Evolutionary conservation across 2,888 invertebrate genomes (phyloP), one percentile per base, ranked within the genome.

Genomic region (Agrilus mali): DNA sequence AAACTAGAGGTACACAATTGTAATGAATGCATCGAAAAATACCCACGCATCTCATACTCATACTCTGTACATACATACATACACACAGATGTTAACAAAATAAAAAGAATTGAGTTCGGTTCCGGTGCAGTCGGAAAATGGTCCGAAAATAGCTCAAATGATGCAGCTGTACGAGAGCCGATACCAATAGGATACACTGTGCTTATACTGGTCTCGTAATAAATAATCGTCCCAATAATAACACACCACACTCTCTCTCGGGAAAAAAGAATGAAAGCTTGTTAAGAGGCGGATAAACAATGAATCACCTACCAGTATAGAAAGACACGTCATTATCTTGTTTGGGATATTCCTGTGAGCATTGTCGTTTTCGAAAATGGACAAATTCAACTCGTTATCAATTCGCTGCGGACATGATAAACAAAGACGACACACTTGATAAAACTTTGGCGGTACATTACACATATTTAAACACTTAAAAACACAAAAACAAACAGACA

Each of bases 351-450:
- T 67, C 57, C 57, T 57, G 69, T 78, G 77, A 67, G 75, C 72
- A 71, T 77, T 80, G 73, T 79, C 78, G 73, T 79, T 79, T 69
- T 80, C 80, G 70, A 82, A 82, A 72, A 82, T 78, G 73, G 79
- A 78, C 71, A 80, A 74, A 72, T 77, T 79, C 72, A 75, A 77
- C 76, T 82, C 82, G 75, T 72, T 73, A 70, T 72, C 72, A 72
- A 72, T 73, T 70, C 78, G 77, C 51, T 61, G 60, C 58, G 64
- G 64, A 56, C 58, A 59, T 73, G 86, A 85, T 80, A 88, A 82
- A 80, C 87, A 88, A 79, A 88, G 82, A 75, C 87, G 86, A 83
- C 87, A 87, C 76, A 88, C 82, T 80, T 85, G 85, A 78, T 85
- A 85, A 77, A 86, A 87, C 80, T 86, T 87, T 77, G 82, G 80